Evolutionary conservation across 2,888 invertebrate genomes (phyloP), one percentile per base, ranked within the genome.

Genomic region (Leptopilina syphax): DNA sequence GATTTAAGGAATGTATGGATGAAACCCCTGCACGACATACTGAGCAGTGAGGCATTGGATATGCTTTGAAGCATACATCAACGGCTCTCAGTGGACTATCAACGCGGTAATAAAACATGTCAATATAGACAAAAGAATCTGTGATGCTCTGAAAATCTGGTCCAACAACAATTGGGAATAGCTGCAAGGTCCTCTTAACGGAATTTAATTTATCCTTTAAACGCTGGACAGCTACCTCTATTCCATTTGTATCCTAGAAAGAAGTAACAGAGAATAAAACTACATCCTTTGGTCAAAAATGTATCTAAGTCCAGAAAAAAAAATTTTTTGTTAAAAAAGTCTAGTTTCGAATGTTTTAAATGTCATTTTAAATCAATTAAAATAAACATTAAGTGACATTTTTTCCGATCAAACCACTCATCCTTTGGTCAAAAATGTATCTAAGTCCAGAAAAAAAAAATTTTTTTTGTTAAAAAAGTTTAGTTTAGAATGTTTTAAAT

Each of bases 41-140:
- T 6, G 68, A 8, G 27, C 68, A 68, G 47, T 47, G 44, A 13
- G 68, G 68, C 68, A 68, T 68, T 68, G 1, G 12, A 54, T 54
- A 54, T 12, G 54, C 54, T 12, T 54, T 54, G 1, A 54, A 54
- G 12, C 54, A 54, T 12, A 54, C 54, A 54, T 54, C 54, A 54
- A 54, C 10, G 54, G 54, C 54, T 54, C 54, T 54, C 10, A 54
- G 10, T 8, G 54, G 54, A 54, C 54, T 54, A 54, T 54, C 54
- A 54, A 54, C 54, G 6, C 54, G 54, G 10, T 54, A 54, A 10
- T 54, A 54, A 10, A 54, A 54, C 8, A 8, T 54, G 54, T 54
- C 54, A 6, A 54, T 6, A 10, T 54, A 54, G 10, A 54, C 54
- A 54, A 1, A 54, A 9, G 54, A 54, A 12, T 54, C 54, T 54